Conservation (phyloP, 2,888 invertebrate species). For the Cybosia mesomella region DNA sequence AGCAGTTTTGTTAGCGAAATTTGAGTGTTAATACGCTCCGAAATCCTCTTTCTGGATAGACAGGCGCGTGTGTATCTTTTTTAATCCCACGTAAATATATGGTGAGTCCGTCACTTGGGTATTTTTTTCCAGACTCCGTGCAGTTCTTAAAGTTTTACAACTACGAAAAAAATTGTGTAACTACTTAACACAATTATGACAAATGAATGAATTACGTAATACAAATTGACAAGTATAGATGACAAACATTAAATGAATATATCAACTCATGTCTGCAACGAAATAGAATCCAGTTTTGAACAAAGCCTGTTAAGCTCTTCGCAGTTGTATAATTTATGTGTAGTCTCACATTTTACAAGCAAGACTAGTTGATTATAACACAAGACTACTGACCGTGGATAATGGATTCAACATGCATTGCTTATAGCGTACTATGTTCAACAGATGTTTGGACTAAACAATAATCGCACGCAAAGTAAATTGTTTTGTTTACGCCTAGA, state of each 20-base stretch:
- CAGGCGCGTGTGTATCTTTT: background rate
- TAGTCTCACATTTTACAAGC: background rate
- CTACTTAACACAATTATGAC: background rate
- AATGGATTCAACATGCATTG: slow-evolving; percentile 37
- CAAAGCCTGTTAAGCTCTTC: background rate
- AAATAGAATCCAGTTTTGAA: background rate
- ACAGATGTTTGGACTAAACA: slow-evolving; percentile 53
- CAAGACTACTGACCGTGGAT: slow-evolving; percentile 38
- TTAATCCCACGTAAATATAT: background rate
- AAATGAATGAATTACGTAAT: background rate
- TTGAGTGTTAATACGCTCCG: background rate
- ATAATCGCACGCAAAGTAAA: slow-evolving; percentile 34
- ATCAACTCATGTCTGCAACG: background rate
- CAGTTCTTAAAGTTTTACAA: background rate
- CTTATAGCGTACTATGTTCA: slow-evolving; percentile 21
- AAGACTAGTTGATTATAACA: slow-evolving; percentile 9
- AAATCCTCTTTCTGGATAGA: background rate
- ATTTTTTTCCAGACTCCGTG: background rate
- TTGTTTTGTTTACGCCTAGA: slow-evolving; percentile 12
- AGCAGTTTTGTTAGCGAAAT: background rate
- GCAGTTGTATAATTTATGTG: slow-evolving; percentile 9
- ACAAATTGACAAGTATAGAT: background rate
- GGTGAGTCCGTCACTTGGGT: background rate
- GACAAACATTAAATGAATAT: background rate
- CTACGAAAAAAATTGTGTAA: background rate